Base-by-base conservation (phyloP, 2,113 vertebrate species). In the Climacteris rufus region DNA sequence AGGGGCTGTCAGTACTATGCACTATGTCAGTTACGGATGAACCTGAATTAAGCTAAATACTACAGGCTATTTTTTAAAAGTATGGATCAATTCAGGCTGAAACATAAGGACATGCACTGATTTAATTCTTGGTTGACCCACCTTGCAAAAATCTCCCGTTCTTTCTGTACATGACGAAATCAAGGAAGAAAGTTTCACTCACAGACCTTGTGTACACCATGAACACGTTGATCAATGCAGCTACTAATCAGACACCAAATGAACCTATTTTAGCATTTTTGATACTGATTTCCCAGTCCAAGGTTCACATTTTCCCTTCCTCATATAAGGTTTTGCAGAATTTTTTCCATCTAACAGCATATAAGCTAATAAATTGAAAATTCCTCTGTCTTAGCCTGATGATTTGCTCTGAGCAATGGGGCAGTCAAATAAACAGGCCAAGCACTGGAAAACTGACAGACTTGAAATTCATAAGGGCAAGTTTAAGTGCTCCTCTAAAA, bases 401-500 rank as follows among this genome's bases (percentile, higher is more conserved):
- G 35, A 37, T 88, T 91, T 92, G 33, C 76, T 90, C 60, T 47
- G 50, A 63, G 42, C 68, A 90, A 66, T 2, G 3, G 56, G 19
- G 39, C 68, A 90, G 72, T 81, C 79, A 90, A 93, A 94, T 87
- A 89, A 96, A 94, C 54, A 59, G 47, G 33, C 39, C 54, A 77
- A 92, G 86, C 56, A 28, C 66, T 81, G 89, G 76, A 93, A 89
- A 90, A 70, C 39, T 75, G 84, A 92, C 75, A 86, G 49, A 79
- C 61, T 76, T 1, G 13, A 94, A 87, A 87, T 94, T 93, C 66
- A 60, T 92, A 78, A 93, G 66, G 88, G 74, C 65, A 68, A 85
- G 70, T 85, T 95, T 93, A 97, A 95, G 78, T 90, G 82, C 57
- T 69, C 53, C 83, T 93, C 63, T 93, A 88, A 91, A 94, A 80